Base-by-base conservation (phyloP, 1,140 invertebrate species). In the Drosophila murphyi region DNA sequence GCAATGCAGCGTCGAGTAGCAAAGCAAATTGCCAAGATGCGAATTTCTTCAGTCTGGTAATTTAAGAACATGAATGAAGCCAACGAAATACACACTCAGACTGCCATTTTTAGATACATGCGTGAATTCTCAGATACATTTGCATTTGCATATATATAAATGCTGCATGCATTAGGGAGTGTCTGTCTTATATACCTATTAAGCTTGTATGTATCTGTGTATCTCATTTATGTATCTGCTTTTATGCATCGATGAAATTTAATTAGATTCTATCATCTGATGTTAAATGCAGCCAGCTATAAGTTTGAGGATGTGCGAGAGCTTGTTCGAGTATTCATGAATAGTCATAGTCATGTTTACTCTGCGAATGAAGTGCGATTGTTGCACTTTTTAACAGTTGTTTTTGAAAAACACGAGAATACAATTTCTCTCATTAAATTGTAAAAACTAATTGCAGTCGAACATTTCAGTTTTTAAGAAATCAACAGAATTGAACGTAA, bases 161-260 rank as follows among this genome's bases (percentile, higher is more conserved):
- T 20, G 20, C 20, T 5, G 34, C 51, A 37, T 1, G 55, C 37
- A 35, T 35, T 20, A 20, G 20, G 20, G 20, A 20, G 20, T 60
- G 7, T 48, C 20, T 50, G 8, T 54, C 32, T 3, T 65, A 12
- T 50, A 47, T 63, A 12, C 39, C 20, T 32, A 48, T 50, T 28
- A 34, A 32, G 37, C 37, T 8, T 20, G 12, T 35, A 7, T 55
- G 45, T 48, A 12, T 41, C 35, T 37, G 6, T 70, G 72, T 32
- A 76, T 76, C 73, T 85, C 55, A 48, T 39, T 68, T 62, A 82
- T 62, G 57, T 61, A 45, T 57, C 56, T 82, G 72, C 76, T 87
- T 80, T 80, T 76, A 91, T 91, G 89, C 90, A 83, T 91, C 89
- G 80, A 75, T 85, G 82, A 62, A 59, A 77, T 87, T 87, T 91